phyloP scores from a whole-genome alignment of 1,140 invertebrate genomes.

The Lamellibrachia luymesi region DNA sequence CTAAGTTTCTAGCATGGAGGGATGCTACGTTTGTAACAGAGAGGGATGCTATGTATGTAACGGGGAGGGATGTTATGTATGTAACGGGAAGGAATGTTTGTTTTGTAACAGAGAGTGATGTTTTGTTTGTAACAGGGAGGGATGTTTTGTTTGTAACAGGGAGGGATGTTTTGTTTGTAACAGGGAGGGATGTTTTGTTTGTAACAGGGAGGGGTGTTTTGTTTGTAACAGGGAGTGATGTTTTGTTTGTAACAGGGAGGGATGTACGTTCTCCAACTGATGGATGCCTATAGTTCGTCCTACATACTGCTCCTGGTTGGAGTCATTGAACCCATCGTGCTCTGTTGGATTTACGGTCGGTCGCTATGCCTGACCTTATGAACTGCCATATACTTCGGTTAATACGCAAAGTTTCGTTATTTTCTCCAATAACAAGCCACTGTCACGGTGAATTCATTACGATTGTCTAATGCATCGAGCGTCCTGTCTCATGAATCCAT shows the following conservation, averaged over 20 bases:
- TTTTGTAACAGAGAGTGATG: too few species aligned
- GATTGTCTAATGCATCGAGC: too few species aligned
- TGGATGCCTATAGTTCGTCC: slow-evolving; percentile 82
- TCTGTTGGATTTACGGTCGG: slow-evolving; percentile 17
- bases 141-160: slow-evolving; percentile 58
- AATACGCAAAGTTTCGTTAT: too few species aligned
- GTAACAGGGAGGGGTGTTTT: not conserved
- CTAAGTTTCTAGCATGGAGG: not conserved
- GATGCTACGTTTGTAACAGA: not conserved
- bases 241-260: slow-evolving; percentile 59
- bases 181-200: not conserved
- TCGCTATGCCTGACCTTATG: not conserved
- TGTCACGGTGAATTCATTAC: too few species aligned
- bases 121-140: slow-evolving; percentile 58
- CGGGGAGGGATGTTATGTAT: not conserved
- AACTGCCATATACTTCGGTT: too few species aligned
- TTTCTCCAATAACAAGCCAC: too few species aligned
- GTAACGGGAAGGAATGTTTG: not conserved
- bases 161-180: not conserved
- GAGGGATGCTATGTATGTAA: not conserved
- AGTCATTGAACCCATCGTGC: not conserved
- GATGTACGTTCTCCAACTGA: slow-evolving; percentile 78
- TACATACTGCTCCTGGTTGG: slow-evolving; percentile 79
- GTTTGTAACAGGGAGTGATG: not conserved
- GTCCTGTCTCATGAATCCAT: too few species aligned